Percentiles rank a stretch among this genome's conserved stretches.
Conservation (phyloP, 2,113 vertebrate genomes). For the Drymodes brunneopygia region DNA sequence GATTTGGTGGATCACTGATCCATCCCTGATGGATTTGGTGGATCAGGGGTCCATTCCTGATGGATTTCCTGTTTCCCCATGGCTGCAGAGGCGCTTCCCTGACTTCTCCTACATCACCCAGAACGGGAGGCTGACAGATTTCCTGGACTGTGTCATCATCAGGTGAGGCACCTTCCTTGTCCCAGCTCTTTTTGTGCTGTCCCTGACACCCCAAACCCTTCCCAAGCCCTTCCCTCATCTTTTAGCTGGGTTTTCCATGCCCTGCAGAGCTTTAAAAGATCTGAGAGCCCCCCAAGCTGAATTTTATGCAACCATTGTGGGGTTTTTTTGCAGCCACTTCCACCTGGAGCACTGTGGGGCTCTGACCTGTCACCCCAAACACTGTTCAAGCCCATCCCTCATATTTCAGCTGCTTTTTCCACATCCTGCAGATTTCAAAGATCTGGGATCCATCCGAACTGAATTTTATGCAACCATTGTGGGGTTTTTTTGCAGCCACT, state of each 20-base stretch:
- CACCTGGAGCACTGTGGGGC: conserved; percentile 97
- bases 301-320: not conserved
- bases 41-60: fast-evolving
- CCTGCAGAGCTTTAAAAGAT: not conserved
- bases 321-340: conserved; percentile 81
- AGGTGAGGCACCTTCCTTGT: conserved; percentile 70
- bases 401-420: fast-evolving
- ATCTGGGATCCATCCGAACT: not conserved
- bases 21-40: fast-evolving
- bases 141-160: conserved; percentile 97
- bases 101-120: conserved; percentile 97
- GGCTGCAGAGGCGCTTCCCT: conserved; percentile 88
- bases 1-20: not conserved
- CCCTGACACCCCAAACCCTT: not conserved
- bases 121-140: conserved; percentile 90
- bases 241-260: not conserved
- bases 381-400: fast-evolving
- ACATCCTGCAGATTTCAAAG: fast-evolving
- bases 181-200: not conserved
- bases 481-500: conserved; percentile 77
- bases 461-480: not conserved
- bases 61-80: fast-evolving
- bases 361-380: conserved; percentile 70
- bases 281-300: not conserved
- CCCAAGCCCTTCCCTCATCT: fast-evolving